Evolutionary conservation across 2,113 vertebrate species (phyloP).

Genomic region (Tichodroma muraria): DNA sequence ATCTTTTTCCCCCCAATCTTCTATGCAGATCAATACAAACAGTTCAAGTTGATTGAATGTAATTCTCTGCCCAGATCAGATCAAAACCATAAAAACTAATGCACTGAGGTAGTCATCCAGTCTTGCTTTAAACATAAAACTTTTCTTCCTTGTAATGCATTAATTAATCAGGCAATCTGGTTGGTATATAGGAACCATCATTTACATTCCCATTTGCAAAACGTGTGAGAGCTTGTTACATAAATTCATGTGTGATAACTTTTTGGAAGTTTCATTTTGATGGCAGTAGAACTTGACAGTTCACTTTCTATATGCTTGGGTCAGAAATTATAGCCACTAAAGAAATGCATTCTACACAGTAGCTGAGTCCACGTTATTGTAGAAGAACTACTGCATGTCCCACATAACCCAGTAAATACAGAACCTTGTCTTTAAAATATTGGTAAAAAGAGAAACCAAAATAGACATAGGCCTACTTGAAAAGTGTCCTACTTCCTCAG

Average conservation of each 20-base stretch:
- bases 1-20: neutral
- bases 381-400: neutral
- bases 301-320: neutral
- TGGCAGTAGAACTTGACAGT: neutral
- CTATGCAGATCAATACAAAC: constrained; percentile 56
- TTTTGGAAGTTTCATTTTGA: neutral
- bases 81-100: constrained; percentile 11
- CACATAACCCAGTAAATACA: neutral
- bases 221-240: neutral
- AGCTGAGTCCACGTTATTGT: neutral
- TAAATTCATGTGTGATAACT: neutral
- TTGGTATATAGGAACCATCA: neutral
- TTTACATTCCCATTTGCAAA: constrained; percentile 32
- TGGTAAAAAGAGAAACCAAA: neutral
- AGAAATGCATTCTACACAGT: neutral
- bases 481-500: neutral
- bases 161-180: constrained; percentile 10
- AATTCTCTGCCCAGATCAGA: constrained; percentile 10
- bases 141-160: neutral
- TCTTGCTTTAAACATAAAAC: neutral
- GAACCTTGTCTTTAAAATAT: neutral
- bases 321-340: neutral
- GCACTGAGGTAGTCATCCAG: neutral
- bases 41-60: neutral
- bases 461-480: neutral